These are phyloP conservation scores for Baccha elongata DNA, from an alignment of 2,888 invertebrate genomes.

Conservation along the genomic window DNA sequence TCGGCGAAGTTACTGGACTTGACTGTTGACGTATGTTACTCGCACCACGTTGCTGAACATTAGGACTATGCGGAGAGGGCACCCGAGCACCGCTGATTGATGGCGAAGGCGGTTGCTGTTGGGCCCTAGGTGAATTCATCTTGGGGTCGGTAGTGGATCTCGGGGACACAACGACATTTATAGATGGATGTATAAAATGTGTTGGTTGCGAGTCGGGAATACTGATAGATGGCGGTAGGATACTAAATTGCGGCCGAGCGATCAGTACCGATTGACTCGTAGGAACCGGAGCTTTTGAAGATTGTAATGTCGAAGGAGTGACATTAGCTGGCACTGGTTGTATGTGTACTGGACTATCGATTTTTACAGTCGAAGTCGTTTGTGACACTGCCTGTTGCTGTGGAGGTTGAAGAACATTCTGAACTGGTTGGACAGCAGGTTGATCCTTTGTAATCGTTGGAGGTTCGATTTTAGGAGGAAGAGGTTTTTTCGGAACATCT, in stretches of 20 bases:
- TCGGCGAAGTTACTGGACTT: conserved; percentile 81
- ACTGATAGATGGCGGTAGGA: conserved; percentile 87
- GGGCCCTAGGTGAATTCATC: conserved; percentile 74
- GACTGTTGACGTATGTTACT: conserved; percentile 79
- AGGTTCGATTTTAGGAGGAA: conserved; percentile 81
- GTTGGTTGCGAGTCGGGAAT: conserved; percentile 83
- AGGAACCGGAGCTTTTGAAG: conserved; percentile 75
- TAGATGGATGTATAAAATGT: conserved; percentile 79
- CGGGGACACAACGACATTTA: conserved; percentile 80
- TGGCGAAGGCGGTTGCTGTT: conserved; percentile 74
- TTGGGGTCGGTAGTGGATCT: conserved; percentile 81
- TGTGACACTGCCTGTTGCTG: conserved; percentile 43
- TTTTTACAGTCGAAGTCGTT: conserved; percentile 41
- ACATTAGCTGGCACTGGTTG: conserved; percentile 36
- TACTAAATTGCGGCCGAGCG: conserved; percentile 81
- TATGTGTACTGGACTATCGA: conserved; percentile 33
- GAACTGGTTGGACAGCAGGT: conserved; percentile 79
- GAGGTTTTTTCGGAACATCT: conserved; percentile 79
- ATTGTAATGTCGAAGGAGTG: conserved; percentile 81
- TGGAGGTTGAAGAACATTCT: conserved; percentile 77
- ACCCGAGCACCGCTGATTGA: conserved; percentile 78
- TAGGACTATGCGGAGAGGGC: conserved; percentile 81
- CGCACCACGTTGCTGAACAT: conserved; percentile 75
- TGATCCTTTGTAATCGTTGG: conserved; percentile 79
- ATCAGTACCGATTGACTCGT: conserved; percentile 11